These are phyloP conservation scores for Sebastes vulpes DNA, from an alignment of 2,797 vertebrate species.

Conservation along the genomic window DNA sequence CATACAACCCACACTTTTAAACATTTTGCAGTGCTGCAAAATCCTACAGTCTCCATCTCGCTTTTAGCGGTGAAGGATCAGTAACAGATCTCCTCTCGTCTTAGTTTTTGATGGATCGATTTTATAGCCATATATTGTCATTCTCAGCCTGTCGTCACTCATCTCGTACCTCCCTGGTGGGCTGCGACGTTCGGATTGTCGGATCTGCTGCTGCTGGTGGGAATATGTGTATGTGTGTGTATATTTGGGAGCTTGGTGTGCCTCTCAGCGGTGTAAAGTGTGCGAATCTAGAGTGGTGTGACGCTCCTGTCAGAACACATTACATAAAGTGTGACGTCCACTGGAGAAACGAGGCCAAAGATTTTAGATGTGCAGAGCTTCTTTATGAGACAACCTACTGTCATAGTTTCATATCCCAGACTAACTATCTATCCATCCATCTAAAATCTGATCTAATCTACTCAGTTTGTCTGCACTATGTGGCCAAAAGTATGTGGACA, in stretches of 20 bases:
- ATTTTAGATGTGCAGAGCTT: constrained; percentile 29
- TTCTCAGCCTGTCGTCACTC: constrained; percentile 32
- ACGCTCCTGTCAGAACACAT: constrained; percentile 66
- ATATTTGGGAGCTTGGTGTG: constrained; percentile 20
- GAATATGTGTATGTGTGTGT: background rate
- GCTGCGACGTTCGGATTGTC: background rate
- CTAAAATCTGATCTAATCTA: background rate
- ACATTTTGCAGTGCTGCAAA: background rate
- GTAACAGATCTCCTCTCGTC: background rate
- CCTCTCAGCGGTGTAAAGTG: constrained; percentile 28
- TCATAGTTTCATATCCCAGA: background rate
- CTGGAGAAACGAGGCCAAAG: constrained; percentile 62
- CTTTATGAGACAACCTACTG: constrained; percentile 10
- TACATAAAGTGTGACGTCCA: constrained; percentile 67
- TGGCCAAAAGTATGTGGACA: background rate
- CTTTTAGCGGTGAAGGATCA: background rate
- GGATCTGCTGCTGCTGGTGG: constrained; percentile 12
- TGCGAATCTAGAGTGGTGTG: constrained; percentile 52
- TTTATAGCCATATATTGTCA: constrained; percentile 32
- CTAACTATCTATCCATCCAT: background rate
- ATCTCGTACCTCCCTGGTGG: constrained; percentile 3
- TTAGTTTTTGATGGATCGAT: constrained; percentile 9
- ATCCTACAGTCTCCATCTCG: background rate
- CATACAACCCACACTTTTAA: constrained; percentile 1
- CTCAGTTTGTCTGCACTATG: background rate